Base-by-base conservation (phyloP, 2,797 vertebrate species). In the Brachymystax lenok region DNA sequence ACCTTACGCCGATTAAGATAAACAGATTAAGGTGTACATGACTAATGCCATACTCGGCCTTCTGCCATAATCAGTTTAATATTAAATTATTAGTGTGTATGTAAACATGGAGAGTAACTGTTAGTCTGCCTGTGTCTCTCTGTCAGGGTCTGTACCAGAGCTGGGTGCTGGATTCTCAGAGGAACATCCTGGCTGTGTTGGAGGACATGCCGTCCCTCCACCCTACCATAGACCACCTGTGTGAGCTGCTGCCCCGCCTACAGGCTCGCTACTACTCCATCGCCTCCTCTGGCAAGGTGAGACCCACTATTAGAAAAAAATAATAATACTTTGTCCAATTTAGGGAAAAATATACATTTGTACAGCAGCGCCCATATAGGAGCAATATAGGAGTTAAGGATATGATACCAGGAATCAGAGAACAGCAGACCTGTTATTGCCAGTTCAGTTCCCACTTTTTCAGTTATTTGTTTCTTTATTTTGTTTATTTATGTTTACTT, bases 221-320 rank as follows among this genome's bases (percentile, higher is more conserved):
- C 3, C 95, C 96, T 0, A 94, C 95, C 73, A 90, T 96, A 0
- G 96, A 96, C 84, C 95, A 96, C 86, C 80, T 96, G 68, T 96
- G 95, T 1, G 96, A 96, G 87, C 92, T 96, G 10, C 85, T 96
- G 78, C 96, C 95, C 0, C 92, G 96, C 10, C 89, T 96, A 46
- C 96, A 96, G 90, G 95, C 95, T 1, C 95, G 96, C 3, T 96
- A 96, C 88, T 96, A 96, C 77, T 96, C 96, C 82, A 96, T 96
- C 0, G 96, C 95, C 79, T 96, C 96, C 0, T 96, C 95, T 40
- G 93, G 94, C 82, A 96, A 95, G 95, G 95, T 96, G 78, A 90
- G n/a, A 24, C 8, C 27, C 1, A 63, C 19, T 10, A 27, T 27
- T 50, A 30, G 4, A 27, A 21, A 27, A 54, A 16, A 12, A 27